These are phyloP conservation scores for Belgica antarctica DNA, from an alignment of 2,888 invertebrate species.

Conservation along the genomic window DNA sequence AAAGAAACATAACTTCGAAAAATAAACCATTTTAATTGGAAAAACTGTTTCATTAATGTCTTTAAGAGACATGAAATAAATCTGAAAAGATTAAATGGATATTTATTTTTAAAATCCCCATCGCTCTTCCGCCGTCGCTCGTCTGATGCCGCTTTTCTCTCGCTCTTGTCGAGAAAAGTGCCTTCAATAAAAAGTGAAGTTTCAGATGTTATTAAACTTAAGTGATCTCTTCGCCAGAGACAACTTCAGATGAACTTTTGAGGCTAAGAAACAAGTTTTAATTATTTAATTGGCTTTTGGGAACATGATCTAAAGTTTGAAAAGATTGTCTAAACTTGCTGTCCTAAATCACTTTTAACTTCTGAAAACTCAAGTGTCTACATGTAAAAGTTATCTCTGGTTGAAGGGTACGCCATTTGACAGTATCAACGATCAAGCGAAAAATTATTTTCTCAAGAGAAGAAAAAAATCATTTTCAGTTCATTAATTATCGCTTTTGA, in stretches of 20 bases:
- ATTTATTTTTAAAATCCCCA: conserved; percentile 31
- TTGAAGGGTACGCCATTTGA: conserved; percentile 7
- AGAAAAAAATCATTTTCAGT: conserved; percentile 20
- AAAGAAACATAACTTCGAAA: neutral
- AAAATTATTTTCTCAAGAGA: conserved; percentile 28
- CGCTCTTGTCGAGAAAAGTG: neutral
- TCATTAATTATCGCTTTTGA: conserved; percentile 33
- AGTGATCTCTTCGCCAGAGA: conserved; percentile 31
- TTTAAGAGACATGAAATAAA: conserved; percentile 20
- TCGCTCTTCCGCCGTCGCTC: neutral
- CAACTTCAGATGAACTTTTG: neutral
- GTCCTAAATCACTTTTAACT: too few species aligned
- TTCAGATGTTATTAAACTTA: conserved; percentile 31
- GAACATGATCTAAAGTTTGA: too few species aligned
- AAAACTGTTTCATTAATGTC: conserved; percentile 29
- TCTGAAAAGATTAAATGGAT: conserved; percentile 28
- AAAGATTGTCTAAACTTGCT: too few species aligned
- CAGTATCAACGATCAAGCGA: conserved; percentile 10
- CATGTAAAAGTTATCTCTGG: too few species aligned
- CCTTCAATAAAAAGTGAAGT: conserved; percentile 21
- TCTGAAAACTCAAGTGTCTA: too few species aligned
- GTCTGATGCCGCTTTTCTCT: conserved; percentile 14
- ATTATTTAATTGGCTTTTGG: neutral
- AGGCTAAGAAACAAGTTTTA: neutral
- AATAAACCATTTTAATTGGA: conserved; percentile 34